A percentile compares a stretch with the other conserved stretches of the same genome.
phyloP scores from a whole-genome alignment of 2,888 invertebrate genomes.

The Ethmia dodecea region DNA sequence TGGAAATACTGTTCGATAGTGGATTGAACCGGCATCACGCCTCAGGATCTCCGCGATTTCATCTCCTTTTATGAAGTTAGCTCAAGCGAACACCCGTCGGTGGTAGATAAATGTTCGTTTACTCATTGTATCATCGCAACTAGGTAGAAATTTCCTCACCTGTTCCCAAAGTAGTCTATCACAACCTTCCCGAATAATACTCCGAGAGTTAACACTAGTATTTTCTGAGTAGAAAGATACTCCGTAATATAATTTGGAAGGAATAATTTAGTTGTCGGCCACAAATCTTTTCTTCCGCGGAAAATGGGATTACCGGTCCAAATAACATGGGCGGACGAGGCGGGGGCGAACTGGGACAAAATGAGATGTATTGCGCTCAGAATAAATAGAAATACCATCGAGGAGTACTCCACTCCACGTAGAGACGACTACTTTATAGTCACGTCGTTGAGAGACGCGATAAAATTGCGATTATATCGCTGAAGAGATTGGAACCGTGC shows the following conservation, averaged over 20 bases:
- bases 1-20: slow-evolving; percentile 46
- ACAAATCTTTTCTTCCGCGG: slow-evolving; percentile 28
- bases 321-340: slow-evolving; percentile 25
- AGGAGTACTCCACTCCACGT: slow-evolving; percentile 22
- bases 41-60: slow-evolving; percentile 21
- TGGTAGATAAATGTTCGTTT: background rate
- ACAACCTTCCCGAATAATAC: slow-evolving; percentile 4
- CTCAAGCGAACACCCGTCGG: slow-evolving; percentile 1
- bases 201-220: slow-evolving; percentile 1
- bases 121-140: background rate
- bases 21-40: slow-evolving; percentile 30
- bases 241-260: slow-evolving; percentile 18
- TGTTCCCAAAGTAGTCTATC: slow-evolving; percentile 6
- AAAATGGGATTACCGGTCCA: slow-evolving; percentile 34
- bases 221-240: slow-evolving; percentile 16
- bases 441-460: slow-evolving; percentile 26
- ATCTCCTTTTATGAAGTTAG: slow-evolving; percentile 24
- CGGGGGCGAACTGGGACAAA: slow-evolving; percentile 25
- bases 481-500: slow-evolving; percentile 46
- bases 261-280: slow-evolving; percentile 22
- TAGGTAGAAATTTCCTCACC: too few relatives aligned
- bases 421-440: slow-evolving; percentile 27
- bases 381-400: slow-evolving; percentile 25
- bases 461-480: slow-evolving; percentile 48
- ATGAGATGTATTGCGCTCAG: slow-evolving; percentile 33